Base-by-base conservation (phyloP, 2,888 invertebrate genomes). In the Zaprionus lineosus region DNA sequence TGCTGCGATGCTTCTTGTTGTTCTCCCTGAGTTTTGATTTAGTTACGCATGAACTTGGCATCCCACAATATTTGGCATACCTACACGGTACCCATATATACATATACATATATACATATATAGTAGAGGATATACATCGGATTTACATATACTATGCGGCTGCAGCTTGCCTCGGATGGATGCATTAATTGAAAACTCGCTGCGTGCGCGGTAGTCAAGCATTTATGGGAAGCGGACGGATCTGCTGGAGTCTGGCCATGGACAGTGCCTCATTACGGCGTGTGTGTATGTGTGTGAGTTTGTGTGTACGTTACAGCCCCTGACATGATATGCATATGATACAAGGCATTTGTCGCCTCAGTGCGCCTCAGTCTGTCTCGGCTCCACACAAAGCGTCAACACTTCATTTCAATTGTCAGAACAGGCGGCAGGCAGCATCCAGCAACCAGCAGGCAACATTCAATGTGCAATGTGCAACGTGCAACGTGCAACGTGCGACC, bases 241-340 rank as follows among this genome's bases (percentile, higher is more conserved):
- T 59, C 65, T 63, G n/a, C n/a, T n/a, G 68, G 57, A 73, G 53
- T 39, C 48, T 57, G 55, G 14, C 16, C 16, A 19, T 40, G 43
- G 39, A 44, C 66, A 74, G 46, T 59, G 71, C 77, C 78, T 77
- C 81, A 79, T 76, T 84, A 81, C 41, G 34, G 8, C 16, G n/a
- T 9, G n/a, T 37, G 9, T 46, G 40, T 48, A 40, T 33, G 33
- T 43, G 41, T 28, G 9, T 28, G 9, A 7, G 9, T 28, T 5
- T 24, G 51, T 59, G 57, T 61, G 48, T 46, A 34, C n/a, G n/a
- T n/a, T n/a, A n/a, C n/a, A n/a, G n/a, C n/a, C 51, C 47, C 67
- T 60, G 81, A 71, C 85, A 81, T 85, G 82, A 84, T 86, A 74
- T 77, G 86, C 82, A 84, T 82, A 84, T 84, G 84, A 85, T 85